Percentiles rank a stretch among this genome's conserved stretches.
phyloP scores from a whole-genome alignment of 2,888 invertebrate genomes.

The Synanthedon myopaeformis region DNA sequence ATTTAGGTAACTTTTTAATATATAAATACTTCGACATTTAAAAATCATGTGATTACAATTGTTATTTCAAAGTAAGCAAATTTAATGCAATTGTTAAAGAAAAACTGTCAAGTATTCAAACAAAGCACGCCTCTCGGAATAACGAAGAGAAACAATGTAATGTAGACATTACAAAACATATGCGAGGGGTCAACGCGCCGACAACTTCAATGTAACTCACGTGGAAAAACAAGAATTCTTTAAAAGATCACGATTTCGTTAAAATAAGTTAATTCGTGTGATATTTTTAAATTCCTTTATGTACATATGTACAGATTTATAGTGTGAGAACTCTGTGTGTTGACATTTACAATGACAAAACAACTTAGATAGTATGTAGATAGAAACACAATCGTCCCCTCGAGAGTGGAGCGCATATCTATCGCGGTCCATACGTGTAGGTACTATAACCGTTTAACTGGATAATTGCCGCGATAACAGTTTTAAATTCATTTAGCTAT shows the following conservation, averaged over 20 bases:
- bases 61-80: too few relatives aligned
- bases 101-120: slow-evolving; percentile 8
- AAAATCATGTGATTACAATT: too few relatives aligned
- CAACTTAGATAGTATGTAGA: neutral
- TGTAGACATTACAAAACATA: slow-evolving; percentile 29
- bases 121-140: slow-evolving; percentile 19
- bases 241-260: neutral
- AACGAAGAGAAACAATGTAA: slow-evolving; percentile 30
- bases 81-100: slow-evolving; percentile 1
- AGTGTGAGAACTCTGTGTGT: neutral
- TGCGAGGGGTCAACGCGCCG: slow-evolving; percentile 36
- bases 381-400: neutral
- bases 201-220: neutral
- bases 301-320: neutral
- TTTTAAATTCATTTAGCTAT: neutral
- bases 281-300: neutral
- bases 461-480: neutral
- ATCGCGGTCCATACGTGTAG: neutral
- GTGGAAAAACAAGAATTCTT: neutral
- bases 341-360: neutral
- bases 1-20: too few relatives aligned
- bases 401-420: neutral
- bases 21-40: too few relatives aligned
- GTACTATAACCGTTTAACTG: neutral
- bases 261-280: neutral